Evolutionary conservation across 64 coral and sea anemone species (phyloP), one percentile per base, ranked within the genome.

Genomic region (Stichodactyla mertensii): DNA sequence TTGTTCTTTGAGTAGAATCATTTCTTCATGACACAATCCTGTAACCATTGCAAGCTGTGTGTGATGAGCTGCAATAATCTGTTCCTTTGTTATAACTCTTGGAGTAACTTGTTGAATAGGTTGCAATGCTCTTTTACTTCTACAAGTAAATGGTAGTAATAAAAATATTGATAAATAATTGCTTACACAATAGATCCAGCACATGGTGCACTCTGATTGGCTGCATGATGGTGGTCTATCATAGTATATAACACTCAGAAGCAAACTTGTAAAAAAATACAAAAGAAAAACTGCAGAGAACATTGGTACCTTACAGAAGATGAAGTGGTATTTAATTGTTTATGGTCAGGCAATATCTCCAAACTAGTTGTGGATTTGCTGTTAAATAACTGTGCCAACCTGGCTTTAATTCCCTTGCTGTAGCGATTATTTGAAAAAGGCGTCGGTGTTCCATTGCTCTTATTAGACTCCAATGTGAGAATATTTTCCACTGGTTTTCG

Each of bases 51-150:
- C 90, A 23, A 95, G 94, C 19, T 95, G 94, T 5, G 94, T 89
- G 71, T 95, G 94, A 55, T 95, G 94, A 23, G 94, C 87, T 7
- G 94, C 94, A 5, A 95, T 79, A n/a, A 95, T 66, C 51, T 95
- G 94, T 64, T 95, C 94, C 54, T 95, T 64, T 28, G 83, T 26
- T 58, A 59, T 62, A 0, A 64, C 83, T n/a, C 83, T 58, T 16
- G 53, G 83, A 7, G 6, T 85, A 6, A 61, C 83, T 85, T 85
- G 83, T 24, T 85, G 78, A 53, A 81, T 28, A 13, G 78, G 78
- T 13, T 74, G 69, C 24, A 31, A 23, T 4, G 51, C 78, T 81
- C 69, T 81, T 81, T 81, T 55, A 81, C 53, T 81, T 55, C 78
- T 81, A 6, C 0, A 8, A 53, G 16, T 53, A 5, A 81, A 1